Percentiles rank a stretch among this genome's conserved stretches.
These are phyloP conservation scores for Polypterus bichir DNA, from an alignment of 2,113 vertebrate genomes.

Conservation along the genomic window DNA sequence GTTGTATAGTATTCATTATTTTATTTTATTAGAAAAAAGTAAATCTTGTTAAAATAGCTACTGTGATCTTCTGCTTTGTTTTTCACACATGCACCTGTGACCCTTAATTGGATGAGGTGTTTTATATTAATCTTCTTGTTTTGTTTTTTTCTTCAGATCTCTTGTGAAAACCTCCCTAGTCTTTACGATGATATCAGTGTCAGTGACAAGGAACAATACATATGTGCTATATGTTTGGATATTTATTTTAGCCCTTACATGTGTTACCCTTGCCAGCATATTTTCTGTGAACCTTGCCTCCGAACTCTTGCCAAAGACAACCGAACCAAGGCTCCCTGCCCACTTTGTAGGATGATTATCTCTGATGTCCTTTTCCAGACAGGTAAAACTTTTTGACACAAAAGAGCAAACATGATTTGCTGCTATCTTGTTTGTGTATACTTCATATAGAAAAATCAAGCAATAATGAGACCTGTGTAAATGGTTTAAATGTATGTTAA, in stretches of 20 bases:
- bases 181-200: slow-evolving; percentile 38
- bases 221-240: slow-evolving; percentile 82
- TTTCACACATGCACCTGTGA: no score
- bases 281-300: slow-evolving; percentile 89
- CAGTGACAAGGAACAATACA: slow-evolving; percentile 51
- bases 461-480: neutral
- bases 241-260: slow-evolving; percentile 80
- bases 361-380: slow-evolving; percentile 72
- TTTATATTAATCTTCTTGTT: no score
- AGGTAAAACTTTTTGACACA: slow-evolving; percentile 47
- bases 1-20: no score
- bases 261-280: slow-evolving; percentile 78
- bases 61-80: no score
- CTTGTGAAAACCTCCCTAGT: slow-evolving; percentile 29
- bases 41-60: no score
- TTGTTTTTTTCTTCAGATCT: no score
- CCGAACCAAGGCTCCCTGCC: slow-evolving; percentile 65
- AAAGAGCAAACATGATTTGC: neutral
- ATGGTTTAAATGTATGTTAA: neutral
- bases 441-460: neutral
- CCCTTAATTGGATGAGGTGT: no score
- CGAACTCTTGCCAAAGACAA: slow-evolving; percentile 75
- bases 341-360: slow-evolving; percentile 72
- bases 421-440: neutral
- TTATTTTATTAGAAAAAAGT: no score